Base-by-base conservation (phyloP, 2,797 vertebrate species). In the Aeoliscus strigatus region DNA sequence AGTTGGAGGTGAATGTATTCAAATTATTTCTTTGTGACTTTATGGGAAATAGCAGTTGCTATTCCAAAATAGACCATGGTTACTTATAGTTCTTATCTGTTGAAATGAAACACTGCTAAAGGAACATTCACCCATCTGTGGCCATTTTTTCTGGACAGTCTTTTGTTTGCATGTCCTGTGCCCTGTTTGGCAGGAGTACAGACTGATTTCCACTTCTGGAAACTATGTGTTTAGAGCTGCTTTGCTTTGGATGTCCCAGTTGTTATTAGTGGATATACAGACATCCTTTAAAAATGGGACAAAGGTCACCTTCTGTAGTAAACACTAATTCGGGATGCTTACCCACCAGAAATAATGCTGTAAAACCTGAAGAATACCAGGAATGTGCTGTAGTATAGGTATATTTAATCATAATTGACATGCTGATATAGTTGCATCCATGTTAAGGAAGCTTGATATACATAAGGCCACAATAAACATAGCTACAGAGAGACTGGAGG, bases 381-480 rank as follows among this genome's bases (percentile, higher is more conserved):
- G 56, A 75, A 74, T 58, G 35, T 43, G 47, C 40, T 59, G 61
- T 6, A 36, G 46, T 64, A 53, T 66, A 58, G 36, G 42, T 56
- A 30, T 48, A 23, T 65, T 29, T 76, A 71, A 81, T 78, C 73
- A 56, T 39, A n/a, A n/a, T n/a, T n/a, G n/a, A n/a, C n/a, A n/a
- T n/a, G n/a, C 46, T 21, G 41, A 33, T 43, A 52, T 37, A 58
- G n/a, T n/a, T n/a, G n/a, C n/a, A n/a, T n/a, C n/a, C n/a, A n/a
- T 46, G 43, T 24, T 13, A 36, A 12, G 17, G 13, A 36, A 36
- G 12, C 24, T 35, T 48, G 39, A 39, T 39, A 44, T 14, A 50
- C 24, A 37, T 17, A 28, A 45, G 52, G 12, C 0, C 1, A 47
- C 58, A 15, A 9, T 9, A 45, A 10, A 33, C 23, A 48, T 35